A percentile compares a stretch with the other conserved stretches of the same genome.
phyloP scores from a whole-genome alignment of 2,113 vertebrate species.

The Aptenodytes forsteri region DNA sequence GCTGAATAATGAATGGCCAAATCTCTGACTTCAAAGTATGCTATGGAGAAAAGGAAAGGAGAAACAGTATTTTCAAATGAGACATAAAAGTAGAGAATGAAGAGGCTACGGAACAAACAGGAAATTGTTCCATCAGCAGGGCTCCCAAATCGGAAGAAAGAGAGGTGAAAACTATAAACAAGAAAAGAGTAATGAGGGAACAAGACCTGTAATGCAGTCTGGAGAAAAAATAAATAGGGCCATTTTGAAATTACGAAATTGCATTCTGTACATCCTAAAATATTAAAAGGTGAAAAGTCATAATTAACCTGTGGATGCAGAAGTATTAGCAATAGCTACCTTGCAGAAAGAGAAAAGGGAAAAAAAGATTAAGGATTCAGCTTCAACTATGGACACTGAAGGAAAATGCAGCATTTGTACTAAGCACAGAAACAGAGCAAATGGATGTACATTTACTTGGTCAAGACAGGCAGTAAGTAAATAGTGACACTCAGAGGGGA shows the following conservation, averaged over 20 bases:
- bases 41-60: background rate
- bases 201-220: background rate
- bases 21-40: background rate
- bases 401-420: background rate
- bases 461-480: background rate
- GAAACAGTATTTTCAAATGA: background rate
- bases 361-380: background rate
- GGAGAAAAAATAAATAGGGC: background rate
- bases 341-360: background rate
- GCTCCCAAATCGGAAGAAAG: background rate
- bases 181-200: background rate
- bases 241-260: background rate
- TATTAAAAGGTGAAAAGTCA: background rate
- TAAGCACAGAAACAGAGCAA: background rate
- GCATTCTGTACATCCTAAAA: background rate
- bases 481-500: background rate
- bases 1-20: background rate
- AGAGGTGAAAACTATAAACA: background rate
- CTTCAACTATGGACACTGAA: background rate
- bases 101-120: background rate
- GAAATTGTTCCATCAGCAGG: background rate
- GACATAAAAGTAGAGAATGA: fast-evolving
- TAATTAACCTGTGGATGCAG: background rate
- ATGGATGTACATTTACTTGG: background rate
- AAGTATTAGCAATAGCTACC: background rate